These are phyloP conservation scores for Seriola dumerili DNA, from an alignment of 2,113 vertebrate species.

Conservation along the genomic window DNA sequence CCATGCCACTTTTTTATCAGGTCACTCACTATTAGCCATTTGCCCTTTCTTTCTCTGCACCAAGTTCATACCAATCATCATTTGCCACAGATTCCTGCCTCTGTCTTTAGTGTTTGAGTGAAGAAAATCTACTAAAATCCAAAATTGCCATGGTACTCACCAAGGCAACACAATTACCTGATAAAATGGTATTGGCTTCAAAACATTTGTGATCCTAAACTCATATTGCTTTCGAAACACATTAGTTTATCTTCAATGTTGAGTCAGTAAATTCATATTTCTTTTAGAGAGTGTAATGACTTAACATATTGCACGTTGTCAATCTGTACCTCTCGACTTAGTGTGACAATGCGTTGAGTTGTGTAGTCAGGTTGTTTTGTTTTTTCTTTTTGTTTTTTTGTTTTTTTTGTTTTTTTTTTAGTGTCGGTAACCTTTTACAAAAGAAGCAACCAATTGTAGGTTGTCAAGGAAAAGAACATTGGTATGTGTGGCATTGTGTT, in stretches of 20 bases:
- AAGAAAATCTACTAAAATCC: neutral
- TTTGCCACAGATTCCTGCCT: conserved; percentile 9
- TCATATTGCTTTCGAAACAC: conserved; percentile 1
- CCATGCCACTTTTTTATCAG: conserved; percentile 83
- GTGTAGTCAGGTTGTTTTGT: neutral
- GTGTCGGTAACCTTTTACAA: neutral
- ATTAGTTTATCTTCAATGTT: neutral
- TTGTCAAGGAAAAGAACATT: conserved; percentile 65
- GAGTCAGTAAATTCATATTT: conserved; percentile 15
- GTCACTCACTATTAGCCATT: conserved; percentile 84
- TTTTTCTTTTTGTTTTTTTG: neutral
- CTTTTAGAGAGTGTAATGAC: neutral
- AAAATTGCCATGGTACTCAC: neutral
- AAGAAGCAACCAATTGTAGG: conserved; percentile 28
- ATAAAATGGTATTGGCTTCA: conserved; percentile 60
- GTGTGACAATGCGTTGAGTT: neutral
- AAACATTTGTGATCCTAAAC: conserved; percentile 3
- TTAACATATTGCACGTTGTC: conserved; percentile 6
- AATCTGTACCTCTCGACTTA: neutral
- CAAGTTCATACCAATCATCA: conserved; percentile 19
- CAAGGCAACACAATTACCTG: conserved; percentile 49
- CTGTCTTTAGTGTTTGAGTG: neutral
- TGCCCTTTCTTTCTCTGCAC: neutral
- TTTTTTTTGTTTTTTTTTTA: neutral
- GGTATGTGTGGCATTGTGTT: conserved; percentile 97